A percentile compares a stretch with the other conserved stretches of the same genome.
Evolutionary conservation across 2,113 vertebrate species (phyloP).

Genomic region (Pagrus major): DNA sequence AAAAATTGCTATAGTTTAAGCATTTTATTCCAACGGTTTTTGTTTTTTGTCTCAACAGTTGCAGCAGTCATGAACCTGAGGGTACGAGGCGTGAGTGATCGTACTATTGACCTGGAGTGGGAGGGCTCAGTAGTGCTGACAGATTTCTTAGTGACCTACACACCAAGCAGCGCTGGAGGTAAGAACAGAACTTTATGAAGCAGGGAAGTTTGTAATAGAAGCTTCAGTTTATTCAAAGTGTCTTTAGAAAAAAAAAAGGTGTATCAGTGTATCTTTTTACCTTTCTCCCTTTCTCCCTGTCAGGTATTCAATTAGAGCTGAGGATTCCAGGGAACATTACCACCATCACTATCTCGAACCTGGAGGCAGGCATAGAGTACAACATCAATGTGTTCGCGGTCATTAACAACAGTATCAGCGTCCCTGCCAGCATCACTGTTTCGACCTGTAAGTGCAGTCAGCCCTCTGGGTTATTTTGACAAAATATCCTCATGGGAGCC

Average conservation of each 20-base stretch:
- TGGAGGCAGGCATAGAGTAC: slow-evolving; percentile 94
- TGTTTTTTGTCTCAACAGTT: slow-evolving; percentile 82
- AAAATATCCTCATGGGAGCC: background rate
- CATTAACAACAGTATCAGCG: slow-evolving; percentile 90
- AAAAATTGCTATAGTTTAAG: background rate
- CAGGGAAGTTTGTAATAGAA: background rate
- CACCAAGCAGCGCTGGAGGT: slow-evolving; percentile 86
- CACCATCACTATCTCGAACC: slow-evolving; percentile 87
- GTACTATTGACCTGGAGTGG: slow-evolving; percentile 92
- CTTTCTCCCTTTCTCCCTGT: slow-evolving; percentile 24
- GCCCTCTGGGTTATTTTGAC: background rate
- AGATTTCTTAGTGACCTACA: slow-evolving; percentile 93
- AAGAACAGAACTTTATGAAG: background rate
- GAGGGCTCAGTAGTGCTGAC: slow-evolving; percentile 89
- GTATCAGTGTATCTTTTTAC: slow-evolving; percentile 12
- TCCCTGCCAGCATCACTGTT: slow-evolving; percentile 88
- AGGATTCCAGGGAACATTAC: slow-evolving; percentile 91
- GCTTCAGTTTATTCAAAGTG: background rate
- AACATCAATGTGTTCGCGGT: slow-evolving; percentile 93
- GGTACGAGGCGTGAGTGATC: slow-evolving; percentile 89
- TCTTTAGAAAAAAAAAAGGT: slow-evolving; percentile 3
- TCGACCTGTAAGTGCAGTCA: slow-evolving; percentile 91
- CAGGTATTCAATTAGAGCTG: slow-evolving; percentile 89
- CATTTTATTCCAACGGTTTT: background rate
- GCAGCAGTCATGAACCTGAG: slow-evolving; percentile 90